Evolutionary conservation across 2,888 invertebrate species (phyloP).

Genomic region (Drosophila nigricruria): DNA sequence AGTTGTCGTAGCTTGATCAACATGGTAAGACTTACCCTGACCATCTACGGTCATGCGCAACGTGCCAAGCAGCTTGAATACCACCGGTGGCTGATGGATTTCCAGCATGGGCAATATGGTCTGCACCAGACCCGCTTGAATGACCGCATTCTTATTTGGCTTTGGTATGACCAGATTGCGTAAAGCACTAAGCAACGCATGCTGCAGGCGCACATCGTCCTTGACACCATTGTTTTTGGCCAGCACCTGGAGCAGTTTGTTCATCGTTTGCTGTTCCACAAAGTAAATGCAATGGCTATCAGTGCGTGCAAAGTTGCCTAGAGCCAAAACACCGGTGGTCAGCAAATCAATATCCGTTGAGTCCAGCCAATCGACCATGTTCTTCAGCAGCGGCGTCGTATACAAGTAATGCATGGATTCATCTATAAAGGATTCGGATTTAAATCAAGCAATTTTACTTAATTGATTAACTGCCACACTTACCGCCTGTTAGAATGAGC

Average conservation of each 20-base stretch:
- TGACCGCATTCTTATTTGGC: constrained; percentile 90
- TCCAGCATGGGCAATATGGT: constrained; percentile 90
- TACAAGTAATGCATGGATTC: constrained; percentile 95
- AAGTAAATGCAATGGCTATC: constrained; percentile 94
- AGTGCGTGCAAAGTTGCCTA: constrained; percentile 95
- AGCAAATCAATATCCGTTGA: constrained; percentile 90
- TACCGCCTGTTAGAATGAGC: constrained; percentile 94
- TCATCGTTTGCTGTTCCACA: constrained; percentile 92
- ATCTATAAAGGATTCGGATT: constrained; percentile 86
- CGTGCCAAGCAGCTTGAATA: constrained; percentile 94
- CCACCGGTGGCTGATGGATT: constrained; percentile 91
- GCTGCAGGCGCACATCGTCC: constrained; percentile 87
- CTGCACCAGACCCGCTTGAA: constrained; percentile 90
- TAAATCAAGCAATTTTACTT: not conserved
- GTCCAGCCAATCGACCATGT: constrained; percentile 91
- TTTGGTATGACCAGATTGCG: constrained; percentile 91
- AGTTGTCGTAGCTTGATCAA: not conserved
- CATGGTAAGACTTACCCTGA: constrained; percentile 87
- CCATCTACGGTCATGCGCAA: constrained; percentile 94
- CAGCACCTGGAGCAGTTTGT: constrained; percentile 88
- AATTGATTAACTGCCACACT: constrained; percentile 25
- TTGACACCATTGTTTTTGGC: constrained; percentile 87
- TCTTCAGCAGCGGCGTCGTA: constrained; percentile 89
- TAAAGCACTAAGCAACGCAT: constrained; percentile 88
- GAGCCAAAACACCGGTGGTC: constrained; percentile 93